Evolutionary conservation across 2,113 vertebrate genomes (phyloP).

Genomic region (Fukomys damarensis): DNA sequence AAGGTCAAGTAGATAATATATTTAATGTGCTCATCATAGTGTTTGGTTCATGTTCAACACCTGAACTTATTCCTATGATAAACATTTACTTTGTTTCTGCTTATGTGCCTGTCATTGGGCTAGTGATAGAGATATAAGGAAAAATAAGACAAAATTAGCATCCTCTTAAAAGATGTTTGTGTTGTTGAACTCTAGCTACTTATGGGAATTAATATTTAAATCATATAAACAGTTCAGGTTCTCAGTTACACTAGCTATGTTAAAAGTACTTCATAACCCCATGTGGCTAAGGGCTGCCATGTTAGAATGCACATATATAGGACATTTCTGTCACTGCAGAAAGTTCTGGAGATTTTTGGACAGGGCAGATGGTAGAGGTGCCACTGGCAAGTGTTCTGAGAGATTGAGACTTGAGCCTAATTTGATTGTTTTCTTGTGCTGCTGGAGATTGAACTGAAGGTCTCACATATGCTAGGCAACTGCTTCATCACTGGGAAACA

Average conservation of each 20-base stretch:
- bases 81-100: neutral
- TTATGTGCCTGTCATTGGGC: neutral
- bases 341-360: neutral
- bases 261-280: neutral
- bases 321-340: neutral
- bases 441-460: neutral
- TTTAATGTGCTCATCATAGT: neutral
- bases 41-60: neutral
- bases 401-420: neutral
- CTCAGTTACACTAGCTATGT: neutral
- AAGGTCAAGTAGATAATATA: neutral
- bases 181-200: neutral
- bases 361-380: neutral
- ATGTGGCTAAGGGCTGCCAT: neutral
- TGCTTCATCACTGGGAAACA: neutral
- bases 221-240: neutral
- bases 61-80: neutral
- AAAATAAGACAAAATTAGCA: neutral
- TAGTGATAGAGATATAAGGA: neutral
- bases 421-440: neutral
- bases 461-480: neutral
- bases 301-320: neutral
- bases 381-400: neutral
- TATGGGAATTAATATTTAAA: neutral
- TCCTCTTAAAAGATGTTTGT: neutral